Conservation (phyloP, 2,113 vertebrate species). For the Psittacara wagleri region DNA sequence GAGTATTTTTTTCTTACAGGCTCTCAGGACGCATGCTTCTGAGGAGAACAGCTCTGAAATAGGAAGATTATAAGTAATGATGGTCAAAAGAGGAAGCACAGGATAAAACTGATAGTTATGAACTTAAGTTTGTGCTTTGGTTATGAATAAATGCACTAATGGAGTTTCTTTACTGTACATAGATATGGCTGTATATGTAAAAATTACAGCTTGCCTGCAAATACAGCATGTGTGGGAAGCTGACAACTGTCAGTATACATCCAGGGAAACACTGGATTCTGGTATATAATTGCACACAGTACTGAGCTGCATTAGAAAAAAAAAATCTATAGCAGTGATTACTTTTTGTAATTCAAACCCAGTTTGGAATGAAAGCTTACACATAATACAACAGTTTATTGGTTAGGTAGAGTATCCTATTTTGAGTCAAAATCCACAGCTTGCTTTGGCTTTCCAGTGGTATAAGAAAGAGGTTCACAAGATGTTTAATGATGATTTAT, state of each 20-base stretch:
- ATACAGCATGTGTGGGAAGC: not conserved
- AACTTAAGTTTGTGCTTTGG: not conserved
- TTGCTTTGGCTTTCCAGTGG: not conserved
- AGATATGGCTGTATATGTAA: not conserved
- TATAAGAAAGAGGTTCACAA: not conserved
- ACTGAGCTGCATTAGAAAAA: not conserved
- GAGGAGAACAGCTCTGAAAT: not conserved
- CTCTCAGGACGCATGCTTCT: not conserved
- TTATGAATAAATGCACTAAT: not conserved
- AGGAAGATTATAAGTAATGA: not conserved
- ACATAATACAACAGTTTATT: not conserved
- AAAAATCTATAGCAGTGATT: not conserved
- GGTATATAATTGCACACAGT: not conserved
- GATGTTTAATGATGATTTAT: not conserved
- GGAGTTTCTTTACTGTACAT: not conserved
- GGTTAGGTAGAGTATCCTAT: not conserved
- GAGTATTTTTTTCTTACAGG: not conserved
- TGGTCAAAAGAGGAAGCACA: not conserved
- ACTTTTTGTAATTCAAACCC: not conserved
- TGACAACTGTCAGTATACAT: not conserved
- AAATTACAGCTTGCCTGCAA: not conserved
- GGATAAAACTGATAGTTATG: not conserved
- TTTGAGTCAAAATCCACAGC: not conserved
- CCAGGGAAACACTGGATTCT: not conserved
- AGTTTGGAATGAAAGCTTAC: not conserved